phyloP scores from a whole-genome alignment of 2,113 vertebrate genomes.

The Actenoides hombroni region DNA sequence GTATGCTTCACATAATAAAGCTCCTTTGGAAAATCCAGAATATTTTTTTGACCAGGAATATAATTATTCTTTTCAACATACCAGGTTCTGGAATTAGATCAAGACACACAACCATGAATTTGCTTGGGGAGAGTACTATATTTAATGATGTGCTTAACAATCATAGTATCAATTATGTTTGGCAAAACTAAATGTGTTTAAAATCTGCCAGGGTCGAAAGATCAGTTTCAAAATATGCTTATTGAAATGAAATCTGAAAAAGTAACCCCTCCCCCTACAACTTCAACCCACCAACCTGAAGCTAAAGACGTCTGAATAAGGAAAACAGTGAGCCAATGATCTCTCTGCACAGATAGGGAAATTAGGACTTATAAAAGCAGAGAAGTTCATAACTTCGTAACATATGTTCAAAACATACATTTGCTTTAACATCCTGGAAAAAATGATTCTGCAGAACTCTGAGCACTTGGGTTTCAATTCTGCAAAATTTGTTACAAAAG shows the following conservation, averaged over 20 bases:
- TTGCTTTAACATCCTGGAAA: constrained; percentile 13
- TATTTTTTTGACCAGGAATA: background rate
- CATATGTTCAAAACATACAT: constrained; percentile 4
- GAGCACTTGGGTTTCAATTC: background rate
- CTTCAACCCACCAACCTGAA: background rate
- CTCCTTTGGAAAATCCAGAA: background rate
- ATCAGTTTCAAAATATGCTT: constrained; percentile 20
- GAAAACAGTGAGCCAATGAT: background rate
- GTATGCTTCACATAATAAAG: background rate
- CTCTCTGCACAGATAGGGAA: constrained; percentile 8
- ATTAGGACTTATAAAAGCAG: background rate
- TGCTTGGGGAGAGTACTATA: constrained; percentile 3
- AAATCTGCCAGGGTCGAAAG: constrained; percentile 45
- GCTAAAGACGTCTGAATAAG: background rate
- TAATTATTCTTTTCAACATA: constrained; percentile 38
- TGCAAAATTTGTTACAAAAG: background rate
- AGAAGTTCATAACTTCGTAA: background rate
- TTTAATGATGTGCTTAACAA: constrained; percentile 50
- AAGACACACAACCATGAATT: constrained; percentile 13
- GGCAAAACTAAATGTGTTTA: constrained; percentile 27
- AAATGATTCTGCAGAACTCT: background rate
- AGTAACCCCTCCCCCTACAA: background rate
- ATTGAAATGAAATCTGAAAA: constrained; percentile 36
- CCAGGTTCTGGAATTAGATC: constrained; percentile 25
- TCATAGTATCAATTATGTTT: constrained; percentile 26